phyloP scores from a whole-genome alignment of 2,113 vertebrate species.

The Oreochromis aureus region DNA sequence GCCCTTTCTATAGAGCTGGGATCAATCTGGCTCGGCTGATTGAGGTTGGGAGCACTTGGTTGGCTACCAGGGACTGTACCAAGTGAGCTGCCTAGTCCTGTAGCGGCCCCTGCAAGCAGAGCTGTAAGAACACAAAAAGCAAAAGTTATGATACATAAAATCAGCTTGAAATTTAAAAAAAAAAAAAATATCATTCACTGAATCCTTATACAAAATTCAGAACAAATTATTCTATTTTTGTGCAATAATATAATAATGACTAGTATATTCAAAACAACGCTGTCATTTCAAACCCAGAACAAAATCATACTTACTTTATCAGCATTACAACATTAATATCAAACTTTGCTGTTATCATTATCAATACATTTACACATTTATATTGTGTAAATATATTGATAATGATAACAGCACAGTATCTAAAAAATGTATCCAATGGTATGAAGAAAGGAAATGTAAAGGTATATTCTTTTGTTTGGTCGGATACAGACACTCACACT shows the following conservation, averaged over 20 bases:
- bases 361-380: neutral
- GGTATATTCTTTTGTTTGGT: constrained; percentile 36
- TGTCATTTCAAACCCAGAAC: neutral
- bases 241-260: neutral
- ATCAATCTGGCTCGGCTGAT: constrained; percentile 91
- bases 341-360: neutral
- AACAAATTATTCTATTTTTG: neutral
- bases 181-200: neutral
- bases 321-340: neutral
- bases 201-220: neutral
- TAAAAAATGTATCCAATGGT: neutral
- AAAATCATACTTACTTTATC: neutral
- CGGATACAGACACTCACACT: constrained; percentile 86
- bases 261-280: neutral
- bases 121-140: constrained; percentile 67
- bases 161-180: neutral
- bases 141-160: neutral
- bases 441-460: neutral
- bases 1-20: constrained; percentile 97
- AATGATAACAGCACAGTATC: neutral
- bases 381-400: neutral
- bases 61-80: constrained; percentile 84
- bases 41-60: constrained; percentile 82
- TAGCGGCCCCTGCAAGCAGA: constrained; percentile 78
- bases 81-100: constrained; percentile 81